These are phyloP conservation scores for Taenaris catops DNA, from an alignment of 2,888 invertebrate genomes.

Conservation along the genomic window DNA sequence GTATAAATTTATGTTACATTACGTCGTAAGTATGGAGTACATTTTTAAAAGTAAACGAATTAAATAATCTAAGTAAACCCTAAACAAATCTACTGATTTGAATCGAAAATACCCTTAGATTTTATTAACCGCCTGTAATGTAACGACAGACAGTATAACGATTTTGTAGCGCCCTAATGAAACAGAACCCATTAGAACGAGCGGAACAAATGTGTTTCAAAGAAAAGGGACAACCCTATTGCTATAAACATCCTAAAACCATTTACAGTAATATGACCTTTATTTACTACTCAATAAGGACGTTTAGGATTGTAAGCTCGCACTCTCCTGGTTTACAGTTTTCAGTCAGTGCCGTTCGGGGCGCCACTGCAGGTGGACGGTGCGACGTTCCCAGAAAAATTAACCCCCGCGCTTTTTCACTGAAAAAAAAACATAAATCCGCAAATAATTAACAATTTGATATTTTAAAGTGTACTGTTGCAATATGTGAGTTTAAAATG, in stretches of 20 bases:
- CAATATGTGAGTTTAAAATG: constrained; percentile 8
- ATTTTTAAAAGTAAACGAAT: too few species aligned
- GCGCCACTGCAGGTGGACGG: constrained; percentile 72
- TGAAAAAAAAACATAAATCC: constrained; percentile 17
- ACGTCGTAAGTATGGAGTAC: too few species aligned
- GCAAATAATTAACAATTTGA: constrained; percentile 12
- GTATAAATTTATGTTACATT: too few species aligned
- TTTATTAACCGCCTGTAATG: constrained; percentile 15
- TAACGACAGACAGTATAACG: constrained; percentile 43
- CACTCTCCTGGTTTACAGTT: constrained; percentile 28
- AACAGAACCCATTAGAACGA: constrained; percentile 53
- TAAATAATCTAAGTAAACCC: too few species aligned
- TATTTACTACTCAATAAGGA: constrained; percentile 13
- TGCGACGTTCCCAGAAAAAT: constrained; percentile 45
- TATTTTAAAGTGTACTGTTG: neutral
- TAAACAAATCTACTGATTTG: too few species aligned
- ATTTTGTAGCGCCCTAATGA: constrained; percentile 46
- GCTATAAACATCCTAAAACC: constrained; percentile 36
- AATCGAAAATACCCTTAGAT: too few species aligned
- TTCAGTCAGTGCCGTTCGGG: constrained; percentile 69
- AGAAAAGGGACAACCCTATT: constrained; percentile 69
- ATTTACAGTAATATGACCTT: constrained; percentile 10
- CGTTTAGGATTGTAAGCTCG: constrained; percentile 4
- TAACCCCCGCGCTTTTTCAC: constrained; percentile 41
- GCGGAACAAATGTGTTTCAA: constrained; percentile 53